Conservation (phyloP, 2,888 invertebrate genomes). For the Callyntrura guangdongensis region DNA sequence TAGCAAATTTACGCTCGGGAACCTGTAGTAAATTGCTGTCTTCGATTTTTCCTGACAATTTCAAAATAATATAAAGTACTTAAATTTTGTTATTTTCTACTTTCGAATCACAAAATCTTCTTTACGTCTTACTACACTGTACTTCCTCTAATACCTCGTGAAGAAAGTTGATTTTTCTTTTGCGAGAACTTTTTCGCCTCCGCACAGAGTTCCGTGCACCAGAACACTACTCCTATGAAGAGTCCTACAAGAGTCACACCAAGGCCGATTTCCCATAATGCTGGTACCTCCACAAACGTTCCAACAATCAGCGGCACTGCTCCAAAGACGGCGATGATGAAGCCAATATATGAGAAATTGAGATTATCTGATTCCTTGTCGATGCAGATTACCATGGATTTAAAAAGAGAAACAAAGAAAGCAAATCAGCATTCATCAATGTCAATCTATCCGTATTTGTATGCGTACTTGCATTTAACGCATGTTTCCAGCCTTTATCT, state of each 20-base stretch:
- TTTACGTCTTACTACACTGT: background rate
- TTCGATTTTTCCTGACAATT: slow-evolving; percentile 65
- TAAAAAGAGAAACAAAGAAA: slow-evolving; percentile 1
- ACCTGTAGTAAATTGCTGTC: slow-evolving; percentile 71
- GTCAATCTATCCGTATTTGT: no score
- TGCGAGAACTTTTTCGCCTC: slow-evolving; percentile 68
- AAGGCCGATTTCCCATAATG: slow-evolving; percentile 77
- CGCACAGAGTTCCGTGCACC: slow-evolving; percentile 77
- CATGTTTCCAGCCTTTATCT: background rate
- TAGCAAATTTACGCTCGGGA: slow-evolving; percentile 66
- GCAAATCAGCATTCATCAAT: slow-evolving; percentile 40
- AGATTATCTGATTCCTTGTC: slow-evolving; percentile 62
- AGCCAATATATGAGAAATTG: slow-evolving; percentile 78
- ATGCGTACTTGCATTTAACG: background rate
- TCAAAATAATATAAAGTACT: no score
- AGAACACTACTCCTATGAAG: slow-evolving; percentile 76
- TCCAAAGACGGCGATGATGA: slow-evolving; percentile 76
- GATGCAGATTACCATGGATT: background rate
- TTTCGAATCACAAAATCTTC: no score
- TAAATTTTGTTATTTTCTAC: no score
- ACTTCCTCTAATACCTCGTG: slow-evolving; percentile 32
- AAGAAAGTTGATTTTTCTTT: slow-evolving; percentile 69
- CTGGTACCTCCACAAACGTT: slow-evolving; percentile 78
- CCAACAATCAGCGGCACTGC: slow-evolving; percentile 78
- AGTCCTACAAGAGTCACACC: slow-evolving; percentile 77